Conservation (phyloP, 2,888 invertebrate genomes). For the Brenthis hecate region DNA sequence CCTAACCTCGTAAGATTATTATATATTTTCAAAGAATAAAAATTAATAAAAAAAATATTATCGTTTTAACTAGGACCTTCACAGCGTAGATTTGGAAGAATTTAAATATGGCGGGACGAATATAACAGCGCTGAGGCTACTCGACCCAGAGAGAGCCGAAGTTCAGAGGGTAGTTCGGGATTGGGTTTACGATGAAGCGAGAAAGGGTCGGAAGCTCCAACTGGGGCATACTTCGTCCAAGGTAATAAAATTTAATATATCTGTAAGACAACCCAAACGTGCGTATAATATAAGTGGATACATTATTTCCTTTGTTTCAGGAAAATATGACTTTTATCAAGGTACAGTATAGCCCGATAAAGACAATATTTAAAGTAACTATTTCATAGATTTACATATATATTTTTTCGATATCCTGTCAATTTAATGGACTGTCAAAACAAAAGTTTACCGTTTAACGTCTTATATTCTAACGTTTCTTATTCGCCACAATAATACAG, state of each 20-base stretch:
- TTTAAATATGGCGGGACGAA: constrained; percentile 98
- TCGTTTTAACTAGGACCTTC: constrained; percentile 87
- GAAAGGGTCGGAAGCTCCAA: constrained; percentile 84
- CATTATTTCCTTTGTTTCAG: constrained; percentile 62
- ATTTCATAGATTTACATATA: no score
- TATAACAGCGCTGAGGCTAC: constrained; percentile 95
- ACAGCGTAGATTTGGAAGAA: constrained; percentile 95
- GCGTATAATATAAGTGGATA: constrained; percentile 19
- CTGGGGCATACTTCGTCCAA: constrained; percentile 81
- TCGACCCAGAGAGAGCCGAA: constrained; percentile 91
- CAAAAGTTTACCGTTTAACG: background rate
- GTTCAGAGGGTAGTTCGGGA: constrained; percentile 90
- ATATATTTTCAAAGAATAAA: background rate
- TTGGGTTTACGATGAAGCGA: constrained; percentile 89
- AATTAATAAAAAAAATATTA: background rate
- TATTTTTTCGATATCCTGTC: no score
- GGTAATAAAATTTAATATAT: constrained; percentile 61
- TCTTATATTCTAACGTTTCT: background rate
- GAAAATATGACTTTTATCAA: constrained; percentile 88
- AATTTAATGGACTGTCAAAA: background rate
- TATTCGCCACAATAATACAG: constrained; percentile 9
- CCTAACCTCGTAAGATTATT: background rate
- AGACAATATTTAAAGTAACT: no score
- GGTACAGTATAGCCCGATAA: constrained; percentile 59
- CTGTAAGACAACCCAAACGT: constrained; percentile 34